Base-by-base conservation (phyloP, 2,113 vertebrate genomes). In the Microcebus ravelobensis region DNA sequence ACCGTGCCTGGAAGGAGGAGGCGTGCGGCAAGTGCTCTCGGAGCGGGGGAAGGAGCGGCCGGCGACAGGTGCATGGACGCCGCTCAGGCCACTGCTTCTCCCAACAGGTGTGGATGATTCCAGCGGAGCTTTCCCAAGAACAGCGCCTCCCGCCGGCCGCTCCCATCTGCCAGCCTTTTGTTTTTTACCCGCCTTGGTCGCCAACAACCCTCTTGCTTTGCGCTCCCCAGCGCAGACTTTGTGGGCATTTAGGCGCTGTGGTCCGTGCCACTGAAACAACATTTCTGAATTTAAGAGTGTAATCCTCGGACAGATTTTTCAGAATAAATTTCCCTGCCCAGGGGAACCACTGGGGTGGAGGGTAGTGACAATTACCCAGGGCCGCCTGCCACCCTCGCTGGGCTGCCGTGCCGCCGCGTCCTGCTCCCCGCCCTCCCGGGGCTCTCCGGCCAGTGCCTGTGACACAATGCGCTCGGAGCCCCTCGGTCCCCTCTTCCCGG, bases 1-100 rank as follows among this genome's bases (percentile, higher is more conserved):
- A 7, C 8, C 23, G 8, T 2, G 1, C 63, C 25, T 3, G 23
- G 34, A 39, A 18, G 36, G 12, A 25, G 6, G 13, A 5, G 1
- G 9, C 59, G 50, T 13, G 9, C 25, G 7, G 5, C 6, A n/a
- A 45, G 20, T 1, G 1, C 3, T 1, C 2, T 2, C 2, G 1
- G 3, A 0, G 8, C 5, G 25, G 34, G 1, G 0, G 3, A 0
- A 20, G 6, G 87, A 55, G 73, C 31, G 3, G 1, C 20, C 0
- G 1, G 18, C 31, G 1, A 17, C 11, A 12, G 29, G 6, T 8
- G 36, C 6, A 0, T 14, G 11, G 14, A 4, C 3, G 25, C 7
- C 14, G 4, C 3, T 8, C 8, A 5, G 81, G 12, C 39, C 42
- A 0, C 29, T 1, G 15, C 21, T 27, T n/a, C 31, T 25, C 31